Evolutionary conservation across 2,113 vertebrate species (phyloP).

Genomic region (Acrocephalus kingi): DNA sequence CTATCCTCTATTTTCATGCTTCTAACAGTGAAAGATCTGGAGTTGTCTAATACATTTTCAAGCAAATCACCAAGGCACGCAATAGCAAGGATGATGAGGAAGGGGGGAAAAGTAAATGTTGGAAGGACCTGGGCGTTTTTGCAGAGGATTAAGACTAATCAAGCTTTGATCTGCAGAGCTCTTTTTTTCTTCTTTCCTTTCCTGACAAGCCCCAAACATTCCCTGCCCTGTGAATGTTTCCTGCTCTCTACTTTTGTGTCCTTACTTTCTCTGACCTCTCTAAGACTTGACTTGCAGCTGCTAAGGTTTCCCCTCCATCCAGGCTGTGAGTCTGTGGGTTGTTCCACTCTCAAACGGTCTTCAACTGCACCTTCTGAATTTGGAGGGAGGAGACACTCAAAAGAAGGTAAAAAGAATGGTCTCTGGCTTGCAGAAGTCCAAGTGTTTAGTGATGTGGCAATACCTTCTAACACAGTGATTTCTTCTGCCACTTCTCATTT

Average conservation of each 20-base stretch:
- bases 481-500: neutral
- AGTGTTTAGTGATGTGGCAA: neutral
- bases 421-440: neutral
- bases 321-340: neutral
- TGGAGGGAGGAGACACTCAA: neutral
- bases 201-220: neutral
- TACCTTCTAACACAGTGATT: neutral
- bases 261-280: neutral
- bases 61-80: neutral
- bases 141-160: conserved; percentile 11
- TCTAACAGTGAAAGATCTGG: neutral
- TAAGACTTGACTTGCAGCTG: neutral
- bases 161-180: neutral
- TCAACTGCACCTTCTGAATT: neutral
- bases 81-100: neutral
- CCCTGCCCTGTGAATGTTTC: neutral
- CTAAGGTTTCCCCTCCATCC: neutral
- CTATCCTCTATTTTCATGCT: neutral
- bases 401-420: neutral
- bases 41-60: neutral
- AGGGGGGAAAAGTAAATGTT: neutral
- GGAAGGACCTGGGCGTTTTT: neutral
- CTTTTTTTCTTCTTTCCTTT: neutral
- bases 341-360: neutral
- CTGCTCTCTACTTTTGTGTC: neutral